Evolutionary conservation across 2,888 invertebrate genomes (phyloP).

Genomic region (Heliconius erato): DNA sequence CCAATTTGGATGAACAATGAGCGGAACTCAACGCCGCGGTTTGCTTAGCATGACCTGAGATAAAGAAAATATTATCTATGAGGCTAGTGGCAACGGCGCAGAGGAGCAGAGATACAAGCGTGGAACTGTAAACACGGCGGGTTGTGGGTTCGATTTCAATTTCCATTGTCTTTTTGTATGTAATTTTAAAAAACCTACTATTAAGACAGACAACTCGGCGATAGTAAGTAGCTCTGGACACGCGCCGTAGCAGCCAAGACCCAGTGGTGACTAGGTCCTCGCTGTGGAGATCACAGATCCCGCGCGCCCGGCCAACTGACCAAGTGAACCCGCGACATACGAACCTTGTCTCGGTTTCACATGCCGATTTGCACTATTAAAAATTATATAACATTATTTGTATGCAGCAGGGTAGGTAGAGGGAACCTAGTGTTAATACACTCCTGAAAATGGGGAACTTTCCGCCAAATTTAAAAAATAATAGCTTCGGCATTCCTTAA

Average conservation of each 20-base stretch:
- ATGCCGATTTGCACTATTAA: constrained; percentile 85
- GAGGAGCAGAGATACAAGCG: too few relatives aligned
- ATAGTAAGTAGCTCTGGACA: constrained; percentile 89
- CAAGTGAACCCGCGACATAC: constrained; percentile 90
- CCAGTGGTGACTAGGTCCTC: constrained; percentile 93
- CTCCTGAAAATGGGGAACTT: too few relatives aligned
- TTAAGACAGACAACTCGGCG: constrained; percentile 94
- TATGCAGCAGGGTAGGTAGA: background rate
- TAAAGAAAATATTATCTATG: too few relatives aligned
- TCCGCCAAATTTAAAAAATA: too few relatives aligned
- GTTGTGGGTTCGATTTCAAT: background rate
- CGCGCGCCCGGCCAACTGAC: constrained; percentile 57
- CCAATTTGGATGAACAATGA: too few relatives aligned
- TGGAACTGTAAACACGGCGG: too few relatives aligned
- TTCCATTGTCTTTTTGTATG: background rate
- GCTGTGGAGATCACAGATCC: constrained; percentile 88
- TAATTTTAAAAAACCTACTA: constrained; percentile 83
- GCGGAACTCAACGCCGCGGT: too few relatives aligned
- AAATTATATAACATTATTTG: constrained; percentile 9
- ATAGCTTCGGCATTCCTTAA: too few relatives aligned
- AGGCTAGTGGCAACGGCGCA: too few relatives aligned
- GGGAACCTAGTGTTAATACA: too few relatives aligned
- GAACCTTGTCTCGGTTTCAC: constrained; percentile 88
- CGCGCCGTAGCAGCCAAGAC: constrained; percentile 88
- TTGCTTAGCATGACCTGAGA: too few relatives aligned